A percentile compares a stretch with the other conserved stretches of the same genome.
Evolutionary conservation across 2,113 vertebrate genomes (phyloP).

Genomic region (Sula dactylatra): DNA sequence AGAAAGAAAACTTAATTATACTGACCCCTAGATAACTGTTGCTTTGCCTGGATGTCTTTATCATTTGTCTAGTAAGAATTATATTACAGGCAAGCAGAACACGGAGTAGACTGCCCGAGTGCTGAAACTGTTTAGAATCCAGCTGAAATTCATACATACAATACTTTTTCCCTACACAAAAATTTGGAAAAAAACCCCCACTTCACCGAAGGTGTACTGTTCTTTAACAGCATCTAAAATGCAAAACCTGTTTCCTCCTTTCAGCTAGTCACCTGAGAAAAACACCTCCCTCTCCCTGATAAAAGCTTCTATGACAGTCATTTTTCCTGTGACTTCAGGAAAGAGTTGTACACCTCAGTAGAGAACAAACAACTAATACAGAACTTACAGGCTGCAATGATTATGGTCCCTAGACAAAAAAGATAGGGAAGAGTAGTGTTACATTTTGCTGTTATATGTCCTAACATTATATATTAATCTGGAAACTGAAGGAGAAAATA

Average conservation of each 20-base stretch:
- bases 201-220: neutral
- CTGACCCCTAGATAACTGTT: neutral
- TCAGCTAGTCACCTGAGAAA: neutral
- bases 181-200: fast-evolving
- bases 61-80: neutral
- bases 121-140: neutral
- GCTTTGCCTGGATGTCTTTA: neutral
- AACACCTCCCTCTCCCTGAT: neutral
- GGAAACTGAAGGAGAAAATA: neutral
- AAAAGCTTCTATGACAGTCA: neutral
- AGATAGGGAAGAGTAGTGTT: neutral
- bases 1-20: neutral
- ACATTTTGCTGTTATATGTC: neutral
- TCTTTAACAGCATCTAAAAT: neutral
- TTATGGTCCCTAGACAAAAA: neutral
- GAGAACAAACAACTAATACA: neutral
- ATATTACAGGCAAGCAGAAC: neutral
- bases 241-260: neutral
- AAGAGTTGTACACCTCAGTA: fast-evolving
- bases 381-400: neutral
- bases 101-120: neutral
- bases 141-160: neutral
- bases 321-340: neutral
- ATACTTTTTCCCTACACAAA: neutral
- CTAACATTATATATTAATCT: neutral